Evolutionary conservation across 2,888 invertebrate genomes (phyloP).

Genomic region (Xylota segnis): DNA sequence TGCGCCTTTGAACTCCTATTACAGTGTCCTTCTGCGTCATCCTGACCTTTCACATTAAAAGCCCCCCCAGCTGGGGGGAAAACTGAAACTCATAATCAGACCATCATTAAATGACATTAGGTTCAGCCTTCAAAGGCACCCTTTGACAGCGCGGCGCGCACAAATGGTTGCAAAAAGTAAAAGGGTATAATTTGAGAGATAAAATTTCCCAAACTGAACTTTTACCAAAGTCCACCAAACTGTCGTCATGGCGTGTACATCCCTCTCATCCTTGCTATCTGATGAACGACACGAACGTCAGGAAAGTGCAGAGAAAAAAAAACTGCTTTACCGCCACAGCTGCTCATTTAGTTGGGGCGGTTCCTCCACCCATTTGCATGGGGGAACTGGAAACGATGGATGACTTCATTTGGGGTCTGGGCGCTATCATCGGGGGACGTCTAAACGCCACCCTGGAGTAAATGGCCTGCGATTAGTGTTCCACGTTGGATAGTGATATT

Average conservation of each 20-base stretch:
- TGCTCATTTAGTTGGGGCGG: conserved; percentile 29
- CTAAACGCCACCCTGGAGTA: conserved; percentile 17
- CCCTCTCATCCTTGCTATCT: background rate
- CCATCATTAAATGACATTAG: background rate
- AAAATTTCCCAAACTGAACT: background rate
- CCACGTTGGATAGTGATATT: conserved; percentile 60
- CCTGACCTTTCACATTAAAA: conserved; percentile 5
- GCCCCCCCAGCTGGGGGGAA: background rate
- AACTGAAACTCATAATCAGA: conserved; percentile 4
- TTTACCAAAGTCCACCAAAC: background rate
- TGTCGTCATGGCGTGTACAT: background rate
- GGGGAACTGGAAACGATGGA: conserved; percentile 17
- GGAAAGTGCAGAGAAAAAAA: conserved; percentile 3
- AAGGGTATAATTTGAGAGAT: background rate
- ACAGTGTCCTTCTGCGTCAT: background rate
- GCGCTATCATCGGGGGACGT: conserved; percentile 18
- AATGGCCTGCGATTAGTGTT: conserved; percentile 51
- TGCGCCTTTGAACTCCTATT: background rate
- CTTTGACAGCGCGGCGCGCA: background rate
- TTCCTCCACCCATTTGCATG: background rate
- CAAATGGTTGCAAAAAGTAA: background rate
- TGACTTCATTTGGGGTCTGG: conserved; percentile 38
- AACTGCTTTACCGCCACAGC: conserved; percentile 1
- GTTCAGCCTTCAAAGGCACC: background rate
- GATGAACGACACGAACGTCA: background rate